Evolutionary conservation across 2,888 invertebrate genomes (phyloP).

Genomic region (Myopa tessellatipennis): DNA sequence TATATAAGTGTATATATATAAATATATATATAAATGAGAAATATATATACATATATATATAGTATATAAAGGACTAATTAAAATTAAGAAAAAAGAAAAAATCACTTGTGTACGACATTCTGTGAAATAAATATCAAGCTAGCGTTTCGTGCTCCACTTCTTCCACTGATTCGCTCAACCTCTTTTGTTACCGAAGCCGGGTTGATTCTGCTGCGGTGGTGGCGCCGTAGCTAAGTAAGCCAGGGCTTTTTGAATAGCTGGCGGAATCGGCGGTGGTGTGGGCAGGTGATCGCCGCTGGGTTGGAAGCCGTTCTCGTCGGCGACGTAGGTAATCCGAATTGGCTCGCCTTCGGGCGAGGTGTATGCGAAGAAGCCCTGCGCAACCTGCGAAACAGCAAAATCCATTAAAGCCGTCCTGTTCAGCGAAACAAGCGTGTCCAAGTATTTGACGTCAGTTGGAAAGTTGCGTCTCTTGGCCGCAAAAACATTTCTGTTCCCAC

Average conservation of each 20-base stretch:
- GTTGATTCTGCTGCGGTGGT: slow-evolving; percentile 62
- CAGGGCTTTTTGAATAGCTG: slow-evolving; percentile 75
- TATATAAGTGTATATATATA: no score
- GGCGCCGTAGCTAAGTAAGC: slow-evolving; percentile 76
- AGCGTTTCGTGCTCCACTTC: neutral
- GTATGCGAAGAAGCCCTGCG: slow-evolving; percentile 75
- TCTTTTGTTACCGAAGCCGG: slow-evolving; percentile 52
- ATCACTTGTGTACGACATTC: neutral
- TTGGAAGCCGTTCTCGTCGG: slow-evolving; percentile 79
- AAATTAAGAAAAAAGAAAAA: neutral
- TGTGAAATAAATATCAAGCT: neutral
- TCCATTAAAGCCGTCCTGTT: no score
- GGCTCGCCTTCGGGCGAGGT: slow-evolving; percentile 73
- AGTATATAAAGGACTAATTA: neutral
- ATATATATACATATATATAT: neutral
- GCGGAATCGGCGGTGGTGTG: slow-evolving; percentile 76
- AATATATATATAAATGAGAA: neutral
- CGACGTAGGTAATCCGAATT: slow-evolving; percentile 74
- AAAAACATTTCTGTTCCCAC: neutral
- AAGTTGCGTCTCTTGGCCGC: no score
- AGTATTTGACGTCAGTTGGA: no score
- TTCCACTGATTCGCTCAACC: slow-evolving; percentile 51
- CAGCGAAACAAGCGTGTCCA: no score
- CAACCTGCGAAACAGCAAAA: slow-evolving; percentile 64
- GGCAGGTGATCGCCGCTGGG: slow-evolving; percentile 69